Conservation (phyloP, 2,888 invertebrate genomes). For the Endomychus coccineus region DNA sequence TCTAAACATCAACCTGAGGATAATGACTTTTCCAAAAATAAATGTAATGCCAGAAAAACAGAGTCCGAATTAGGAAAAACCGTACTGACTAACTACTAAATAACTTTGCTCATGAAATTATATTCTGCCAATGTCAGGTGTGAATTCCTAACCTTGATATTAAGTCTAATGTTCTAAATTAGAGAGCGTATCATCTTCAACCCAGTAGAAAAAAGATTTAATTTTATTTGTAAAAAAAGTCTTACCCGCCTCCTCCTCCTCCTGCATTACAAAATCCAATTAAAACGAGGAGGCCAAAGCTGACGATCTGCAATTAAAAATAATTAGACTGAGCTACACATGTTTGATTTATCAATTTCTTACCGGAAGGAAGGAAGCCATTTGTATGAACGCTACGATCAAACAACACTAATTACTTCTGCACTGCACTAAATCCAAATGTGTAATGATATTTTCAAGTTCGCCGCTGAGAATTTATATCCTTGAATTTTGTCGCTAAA, state of each 20-base stretch:
- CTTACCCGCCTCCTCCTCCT: conserved; percentile 48
- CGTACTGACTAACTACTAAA: too few relatives aligned
- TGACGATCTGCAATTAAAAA: conserved; percentile 33
- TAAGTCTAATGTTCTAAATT: too few relatives aligned
- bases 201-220: too few relatives aligned
- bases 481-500: conserved; percentile 26
- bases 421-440: conserved; percentile 34
- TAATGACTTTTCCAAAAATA: too few relatives aligned
- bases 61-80: too few relatives aligned
- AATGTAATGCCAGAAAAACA: too few relatives aligned
- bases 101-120: too few relatives aligned
- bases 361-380: conserved; percentile 31
- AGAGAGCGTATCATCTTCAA: too few relatives aligned
- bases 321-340: conserved; percentile 25
- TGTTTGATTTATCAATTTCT: conserved; percentile 14
- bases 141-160: too few relatives aligned
- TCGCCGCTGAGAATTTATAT: conserved; percentile 31
- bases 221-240: conserved; percentile 8
- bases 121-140: too few relatives aligned
- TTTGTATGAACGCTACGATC: conserved; percentile 27
- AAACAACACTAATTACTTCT: conserved; percentile 23
- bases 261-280: conserved; percentile 40
- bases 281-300: conserved; percentile 38
- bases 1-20: too few relatives aligned
- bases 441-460: conserved; percentile 8